Evolutionary conservation across 1,140 invertebrate species (phyloP).

Genomic region (Drosophila nigromelanica): DNA sequence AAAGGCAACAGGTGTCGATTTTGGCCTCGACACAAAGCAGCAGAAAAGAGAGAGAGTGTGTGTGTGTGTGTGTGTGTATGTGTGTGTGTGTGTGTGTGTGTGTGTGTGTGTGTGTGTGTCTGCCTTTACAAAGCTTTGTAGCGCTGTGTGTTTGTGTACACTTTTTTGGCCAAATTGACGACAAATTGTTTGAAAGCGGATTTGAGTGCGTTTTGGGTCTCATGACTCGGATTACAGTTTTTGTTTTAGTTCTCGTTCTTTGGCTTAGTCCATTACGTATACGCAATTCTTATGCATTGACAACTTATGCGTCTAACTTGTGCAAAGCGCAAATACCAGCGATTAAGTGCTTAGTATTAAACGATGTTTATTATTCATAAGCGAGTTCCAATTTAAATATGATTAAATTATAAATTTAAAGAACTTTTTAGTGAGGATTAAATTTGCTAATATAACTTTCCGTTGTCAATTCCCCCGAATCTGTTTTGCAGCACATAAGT

Average conservation of each 20-base stretch:
- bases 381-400: neutral
- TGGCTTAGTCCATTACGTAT: constrained; percentile 32
- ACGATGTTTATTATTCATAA: constrained; percentile 17
- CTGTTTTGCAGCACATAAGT: too few species aligned
- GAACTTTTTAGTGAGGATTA: too few species aligned
- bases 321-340: constrained; percentile 11
- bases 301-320: constrained; percentile 24
- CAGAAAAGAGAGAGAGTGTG: neutral
- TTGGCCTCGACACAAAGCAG: constrained; percentile 20
- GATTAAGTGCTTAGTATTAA: constrained; percentile 24
- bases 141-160: constrained; percentile 4
- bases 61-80: too few species aligned
- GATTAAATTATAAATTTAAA: too few species aligned
- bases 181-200: constrained; percentile 67
- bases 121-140: neutral
- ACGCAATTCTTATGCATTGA: constrained; percentile 37
- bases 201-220: constrained; percentile 35
- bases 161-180: constrained; percentile 48
- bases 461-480: too few species aligned
- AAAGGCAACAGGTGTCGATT: constrained; percentile 59
- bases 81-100: constrained; percentile 6
- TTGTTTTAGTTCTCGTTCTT: constrained; percentile 20
- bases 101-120: constrained; percentile 45
- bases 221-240: constrained; percentile 65
- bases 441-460: too few species aligned